Conservation (phyloP, 2,113 vertebrate genomes). For the Hypomesus transpacificus region DNA sequence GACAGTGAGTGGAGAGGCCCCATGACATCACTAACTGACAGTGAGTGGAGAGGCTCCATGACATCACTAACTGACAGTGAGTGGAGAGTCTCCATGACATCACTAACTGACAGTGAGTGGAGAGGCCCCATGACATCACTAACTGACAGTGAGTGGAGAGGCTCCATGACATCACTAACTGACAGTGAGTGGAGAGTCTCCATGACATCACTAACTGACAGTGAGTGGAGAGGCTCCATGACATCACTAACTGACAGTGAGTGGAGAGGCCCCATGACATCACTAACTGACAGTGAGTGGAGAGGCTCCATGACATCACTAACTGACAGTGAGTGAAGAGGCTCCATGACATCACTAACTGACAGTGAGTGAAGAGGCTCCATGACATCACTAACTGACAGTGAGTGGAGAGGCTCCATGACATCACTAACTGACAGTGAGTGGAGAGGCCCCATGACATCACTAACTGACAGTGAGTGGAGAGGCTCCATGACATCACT, state of each 20-base stretch:
- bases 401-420: not conserved
- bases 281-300: not conserved
- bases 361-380: not conserved
- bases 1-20: not conserved
- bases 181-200: not conserved
- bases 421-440: not conserved
- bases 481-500: not conserved
- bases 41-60: not conserved
- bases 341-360: too few relatives aligned
- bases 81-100: not conserved
- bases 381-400: too few relatives aligned
- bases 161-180: too few relatives aligned
- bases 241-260: not conserved
- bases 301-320: not conserved
- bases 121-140: not conserved
- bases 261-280: not conserved
- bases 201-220: too few relatives aligned
- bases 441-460: not conserved
- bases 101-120: not conserved
- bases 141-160: not conserved
- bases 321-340: not conserved
- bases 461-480: not conserved
- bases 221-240: not conserved
- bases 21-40: too few relatives aligned
- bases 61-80: not conserved